Evolutionary conservation across 2,113 vertebrate species (phyloP), one percentile per base, ranked within the genome.

Genomic region (Silurus asotus): DNA sequence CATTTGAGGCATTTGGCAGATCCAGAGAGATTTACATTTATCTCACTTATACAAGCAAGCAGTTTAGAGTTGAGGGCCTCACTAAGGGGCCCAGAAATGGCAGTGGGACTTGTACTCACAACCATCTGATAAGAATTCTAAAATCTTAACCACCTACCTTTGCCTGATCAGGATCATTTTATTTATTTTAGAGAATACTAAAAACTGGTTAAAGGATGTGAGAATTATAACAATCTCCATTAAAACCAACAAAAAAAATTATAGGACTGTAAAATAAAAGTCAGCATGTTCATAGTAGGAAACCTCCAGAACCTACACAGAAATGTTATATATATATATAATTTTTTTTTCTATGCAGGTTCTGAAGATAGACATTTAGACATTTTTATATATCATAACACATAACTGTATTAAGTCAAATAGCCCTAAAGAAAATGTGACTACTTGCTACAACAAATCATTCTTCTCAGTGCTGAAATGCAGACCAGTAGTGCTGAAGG

Each of bases 401-500:
- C 8, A 20, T 49, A 23, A 4, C 51, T 75, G 5, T 23, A 13
- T 75, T 11, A 51, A 23, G 49, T 75, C n/a, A 0, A 76, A 45
- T 72, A 56, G 53, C 48, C 72, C 11, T 25, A 28, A 56, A 56
- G 14, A 55, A 19, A 17, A 19, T 58, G 28, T 78, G 2, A 58
- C 55, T 58, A 20, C 37, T 37, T 58, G 6, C 77, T 59, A 59
- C 56, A 79, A 20, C 28, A 59, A 20, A 59, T 59, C 75, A 10
- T 58, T 78, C 2, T 28, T 56, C 14, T 55, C 74, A 55, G 51
- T 78, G 77, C 77, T 79, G 53, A 45, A 79, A 79, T 45, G 56
- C 15, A 79, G 15, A 5, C 1, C 11, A 59, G 56, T 58, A 19
- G 55, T 79, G 81, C 70, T 81, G 83, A 85, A 65, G 87, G 87